phyloP scores from a whole-genome alignment of 1,140 invertebrate species.

The Leptinotarsa lineolata region DNA sequence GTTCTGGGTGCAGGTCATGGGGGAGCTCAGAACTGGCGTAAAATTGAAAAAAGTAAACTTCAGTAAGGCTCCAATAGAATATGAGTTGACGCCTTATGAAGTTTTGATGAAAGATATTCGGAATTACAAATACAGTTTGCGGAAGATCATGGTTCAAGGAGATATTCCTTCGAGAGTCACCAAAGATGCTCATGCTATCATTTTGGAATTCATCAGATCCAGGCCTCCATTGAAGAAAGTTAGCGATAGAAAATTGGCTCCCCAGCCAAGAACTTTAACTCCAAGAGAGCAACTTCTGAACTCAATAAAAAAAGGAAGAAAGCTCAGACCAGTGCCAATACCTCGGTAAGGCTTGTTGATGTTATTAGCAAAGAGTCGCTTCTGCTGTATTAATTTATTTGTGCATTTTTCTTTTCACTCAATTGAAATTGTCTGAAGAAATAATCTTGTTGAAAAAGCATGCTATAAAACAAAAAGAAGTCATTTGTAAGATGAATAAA shows the following conservation, averaged over 20 bases:
- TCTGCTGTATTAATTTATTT: no score
- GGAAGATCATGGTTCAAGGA: slow-evolving; percentile 81
- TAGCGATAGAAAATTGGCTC: slow-evolving; percentile 83
- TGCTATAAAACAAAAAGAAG: no score
- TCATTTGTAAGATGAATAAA: no score
- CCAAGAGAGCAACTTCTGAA: slow-evolving; percentile 85
- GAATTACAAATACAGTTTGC: slow-evolving; percentile 81
- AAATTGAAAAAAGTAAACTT: slow-evolving; percentile 89
- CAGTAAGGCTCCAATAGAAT: slow-evolving; percentile 76
- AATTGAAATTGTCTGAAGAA: no score
- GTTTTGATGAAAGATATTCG: slow-evolving; percentile 96
- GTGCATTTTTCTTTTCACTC: no score
- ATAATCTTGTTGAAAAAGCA: no score
- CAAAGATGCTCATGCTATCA: slow-evolving; percentile 93
- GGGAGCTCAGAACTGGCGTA: slow-evolving; percentile 78
- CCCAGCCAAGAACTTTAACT: slow-evolving; percentile 70
- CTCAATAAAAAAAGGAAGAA: slow-evolving; percentile 81
- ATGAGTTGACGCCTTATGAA: slow-evolving; percentile 95
- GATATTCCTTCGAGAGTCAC: slow-evolving; percentile 82
- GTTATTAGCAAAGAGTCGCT: background rate
- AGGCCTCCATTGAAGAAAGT: slow-evolving; percentile 92
- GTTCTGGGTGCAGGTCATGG: slow-evolving; percentile 96
- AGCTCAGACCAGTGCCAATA: slow-evolving; percentile 63
- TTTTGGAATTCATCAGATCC: slow-evolving; percentile 94
- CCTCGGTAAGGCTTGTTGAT: slow-evolving; percentile 35